Conservation (phyloP, 2,888 invertebrate genomes). For the Congeria kusceri region DNA sequence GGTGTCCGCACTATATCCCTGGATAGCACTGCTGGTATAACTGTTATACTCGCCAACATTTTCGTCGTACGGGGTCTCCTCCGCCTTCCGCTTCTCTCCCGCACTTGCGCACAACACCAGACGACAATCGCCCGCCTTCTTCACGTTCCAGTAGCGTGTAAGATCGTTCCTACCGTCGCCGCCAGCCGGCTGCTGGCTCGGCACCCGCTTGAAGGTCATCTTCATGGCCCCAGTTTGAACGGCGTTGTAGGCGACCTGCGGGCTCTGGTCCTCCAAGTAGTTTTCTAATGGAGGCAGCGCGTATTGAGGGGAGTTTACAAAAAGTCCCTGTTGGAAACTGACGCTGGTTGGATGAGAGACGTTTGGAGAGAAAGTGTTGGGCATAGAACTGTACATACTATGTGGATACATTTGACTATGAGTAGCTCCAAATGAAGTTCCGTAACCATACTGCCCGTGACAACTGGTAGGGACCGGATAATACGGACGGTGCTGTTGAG, state of each 20-base stretch:
- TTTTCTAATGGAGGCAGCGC: too few species aligned
- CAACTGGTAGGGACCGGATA: too few species aligned
- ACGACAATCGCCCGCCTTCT: constrained; percentile 74
- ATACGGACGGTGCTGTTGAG: too few species aligned
- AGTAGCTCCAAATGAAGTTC: too few species aligned
- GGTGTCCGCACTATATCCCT: not conserved
- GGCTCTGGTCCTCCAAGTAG: too few species aligned
- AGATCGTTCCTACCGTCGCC: constrained; percentile 63
- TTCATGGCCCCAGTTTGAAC: constrained; percentile 63
- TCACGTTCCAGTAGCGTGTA: constrained; percentile 72
- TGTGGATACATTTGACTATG: constrained; percentile 30
- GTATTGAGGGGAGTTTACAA: too few species aligned
- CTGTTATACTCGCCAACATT: not conserved
- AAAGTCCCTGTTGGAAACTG: too few species aligned
- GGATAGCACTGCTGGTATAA: not conserved
- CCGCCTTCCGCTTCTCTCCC: constrained; percentile 45
- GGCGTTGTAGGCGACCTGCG: constrained; percentile 40
- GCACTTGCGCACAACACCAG: constrained; percentile 70
- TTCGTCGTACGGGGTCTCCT: constrained; percentile 17
- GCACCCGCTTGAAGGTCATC: constrained; percentile 58
- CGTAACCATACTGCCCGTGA: too few species aligned
- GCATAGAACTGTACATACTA: not conserved
- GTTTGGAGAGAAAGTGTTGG: not conserved
- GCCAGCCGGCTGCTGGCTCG: constrained; percentile 4
- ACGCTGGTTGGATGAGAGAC: too few species aligned